These are phyloP conservation scores for Hippoglossus stenolepis DNA, from an alignment of 2,113 vertebrate species.

Conservation along the genomic window DNA sequence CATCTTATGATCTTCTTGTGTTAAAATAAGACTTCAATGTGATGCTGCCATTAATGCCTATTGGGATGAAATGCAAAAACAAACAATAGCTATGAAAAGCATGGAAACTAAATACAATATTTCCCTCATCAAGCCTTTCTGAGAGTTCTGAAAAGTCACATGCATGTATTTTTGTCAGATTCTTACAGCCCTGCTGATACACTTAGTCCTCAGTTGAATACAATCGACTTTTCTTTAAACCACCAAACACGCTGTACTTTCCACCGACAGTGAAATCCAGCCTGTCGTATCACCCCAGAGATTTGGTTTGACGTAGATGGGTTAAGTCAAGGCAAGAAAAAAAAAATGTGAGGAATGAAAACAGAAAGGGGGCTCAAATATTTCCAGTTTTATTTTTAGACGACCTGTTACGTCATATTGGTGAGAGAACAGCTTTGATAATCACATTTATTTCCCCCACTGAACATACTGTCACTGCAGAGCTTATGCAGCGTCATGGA, in stretches of 20 bases:
- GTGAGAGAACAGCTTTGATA: constrained; percentile 59
- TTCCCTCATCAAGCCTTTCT: too few relatives aligned
- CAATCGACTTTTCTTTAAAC: too few relatives aligned
- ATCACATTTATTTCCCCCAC: constrained; percentile 71
- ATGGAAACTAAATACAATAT: too few relatives aligned
- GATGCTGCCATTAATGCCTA: too few relatives aligned
- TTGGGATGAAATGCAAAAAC: too few relatives aligned
- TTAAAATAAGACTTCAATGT: too few relatives aligned
- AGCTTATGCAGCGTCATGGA: constrained; percentile 58
- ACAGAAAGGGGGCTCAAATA: constrained; percentile 49
- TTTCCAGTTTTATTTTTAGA: constrained; percentile 70
- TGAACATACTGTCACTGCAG: constrained; percentile 53
- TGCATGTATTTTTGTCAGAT: too few relatives aligned
- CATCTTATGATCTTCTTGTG: too few relatives aligned
- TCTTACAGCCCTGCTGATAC: too few relatives aligned
- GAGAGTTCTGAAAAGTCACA: too few relatives aligned
- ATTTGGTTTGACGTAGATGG: constrained; percentile 46
- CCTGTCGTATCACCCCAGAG: background rate
- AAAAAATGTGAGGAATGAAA: constrained; percentile 41
- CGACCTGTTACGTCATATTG: constrained; percentile 48
- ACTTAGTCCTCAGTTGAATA: too few relatives aligned
- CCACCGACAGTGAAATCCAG: constrained; percentile 20
- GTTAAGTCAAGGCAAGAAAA: constrained; percentile 40
- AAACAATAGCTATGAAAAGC: too few relatives aligned
- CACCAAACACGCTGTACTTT: background rate